Evolutionary conservation across 2,797 vertebrate genomes (phyloP).

Genomic region (Hippopotamyrus pictus): DNA sequence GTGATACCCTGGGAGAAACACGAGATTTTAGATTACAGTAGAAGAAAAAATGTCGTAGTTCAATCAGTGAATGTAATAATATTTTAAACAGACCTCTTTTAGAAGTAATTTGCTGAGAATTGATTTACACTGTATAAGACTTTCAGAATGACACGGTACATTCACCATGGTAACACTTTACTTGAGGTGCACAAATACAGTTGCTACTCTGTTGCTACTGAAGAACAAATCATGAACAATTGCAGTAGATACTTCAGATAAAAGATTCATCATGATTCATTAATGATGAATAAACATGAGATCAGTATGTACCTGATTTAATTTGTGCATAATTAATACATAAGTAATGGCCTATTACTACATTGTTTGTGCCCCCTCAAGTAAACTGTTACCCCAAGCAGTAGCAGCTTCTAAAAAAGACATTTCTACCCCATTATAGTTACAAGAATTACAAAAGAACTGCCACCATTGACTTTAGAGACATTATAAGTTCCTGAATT

Average conservation of each 20-base stretch:
- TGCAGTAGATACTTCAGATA: background rate
- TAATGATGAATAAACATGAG: background rate
- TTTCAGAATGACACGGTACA: background rate
- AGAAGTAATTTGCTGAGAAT: background rate
- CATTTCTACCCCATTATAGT: background rate
- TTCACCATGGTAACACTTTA: background rate
- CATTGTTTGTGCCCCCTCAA: background rate
- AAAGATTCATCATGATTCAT: background rate
- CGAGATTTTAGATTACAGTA: background rate
- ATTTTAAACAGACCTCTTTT: background rate
- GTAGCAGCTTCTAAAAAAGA: background rate
- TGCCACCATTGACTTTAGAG: background rate
- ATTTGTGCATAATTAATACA: background rate
- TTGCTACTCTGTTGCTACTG: background rate
- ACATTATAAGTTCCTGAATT: background rate
- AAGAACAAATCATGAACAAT: background rate
- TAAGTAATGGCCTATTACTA: background rate
- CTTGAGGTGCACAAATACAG: background rate
- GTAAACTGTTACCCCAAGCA: background rate
- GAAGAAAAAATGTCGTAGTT: background rate
- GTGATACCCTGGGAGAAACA: background rate
- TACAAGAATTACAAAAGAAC: background rate
- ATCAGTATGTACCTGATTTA: background rate
- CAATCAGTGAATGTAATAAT: background rate
- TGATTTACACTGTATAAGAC: background rate